phyloP scores from a whole-genome alignment of 2,797 vertebrate genomes.

The Manis pentadactyla region DNA sequence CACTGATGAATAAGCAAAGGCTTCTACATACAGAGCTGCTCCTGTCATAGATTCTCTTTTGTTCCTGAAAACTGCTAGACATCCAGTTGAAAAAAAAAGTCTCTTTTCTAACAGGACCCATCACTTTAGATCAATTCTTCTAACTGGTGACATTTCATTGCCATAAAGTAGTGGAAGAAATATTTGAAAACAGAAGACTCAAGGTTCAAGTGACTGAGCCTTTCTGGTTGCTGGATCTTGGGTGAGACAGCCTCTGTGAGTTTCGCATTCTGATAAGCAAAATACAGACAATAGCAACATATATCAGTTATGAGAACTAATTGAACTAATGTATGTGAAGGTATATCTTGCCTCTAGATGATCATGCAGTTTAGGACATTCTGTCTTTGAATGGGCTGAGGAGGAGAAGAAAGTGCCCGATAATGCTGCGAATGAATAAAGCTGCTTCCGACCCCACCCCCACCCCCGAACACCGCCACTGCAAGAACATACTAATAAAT shows the following conservation, averaged over 20 bases:
- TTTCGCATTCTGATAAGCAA: not conserved
- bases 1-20: conserved; percentile 40
- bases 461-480: not conserved
- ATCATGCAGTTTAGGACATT: conserved; percentile 58
- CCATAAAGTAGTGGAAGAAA: not conserved
- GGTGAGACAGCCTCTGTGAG: not conserved
- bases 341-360: conserved; percentile 9
- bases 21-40: conserved; percentile 17
- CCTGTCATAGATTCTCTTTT: not conserved
- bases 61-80: conserved; percentile 51
- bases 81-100: not conserved
- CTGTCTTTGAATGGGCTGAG: conserved; percentile 64
- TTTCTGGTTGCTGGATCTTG: not conserved
- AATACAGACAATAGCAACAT: not conserved
- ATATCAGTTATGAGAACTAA: not conserved
- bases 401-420: conserved; percentile 55
- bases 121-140: conserved; percentile 7
- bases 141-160: not conserved
- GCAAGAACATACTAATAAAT: conserved; percentile 76
- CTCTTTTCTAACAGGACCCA: not conserved
- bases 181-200: not conserved
- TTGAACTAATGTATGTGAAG: not conserved
- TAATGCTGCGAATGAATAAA: conserved; percentile 75
- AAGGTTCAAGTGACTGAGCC: not conserved
- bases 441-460: conserved; percentile 58